phyloP scores from a whole-genome alignment of 2,113 vertebrate species.

The Muscicapa adusta region DNA sequence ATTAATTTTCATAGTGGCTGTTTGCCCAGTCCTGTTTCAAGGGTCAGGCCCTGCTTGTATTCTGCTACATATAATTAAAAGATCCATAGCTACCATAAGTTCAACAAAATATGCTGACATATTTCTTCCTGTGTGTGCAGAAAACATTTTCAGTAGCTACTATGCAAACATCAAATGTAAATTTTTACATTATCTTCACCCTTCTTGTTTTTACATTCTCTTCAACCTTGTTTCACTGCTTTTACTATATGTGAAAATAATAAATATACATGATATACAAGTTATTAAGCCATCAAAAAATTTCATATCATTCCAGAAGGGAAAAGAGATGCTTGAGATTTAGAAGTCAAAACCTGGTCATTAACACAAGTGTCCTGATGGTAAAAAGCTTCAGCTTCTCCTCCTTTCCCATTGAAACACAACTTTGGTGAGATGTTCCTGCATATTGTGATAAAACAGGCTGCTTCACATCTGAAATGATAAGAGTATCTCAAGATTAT shows the following conservation, averaged over 20 bases:
- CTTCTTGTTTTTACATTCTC: not conserved
- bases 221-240: not conserved
- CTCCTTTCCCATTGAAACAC: not conserved
- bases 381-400: slow-evolving; percentile 8
- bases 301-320: not conserved
- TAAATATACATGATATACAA: slow-evolving; percentile 69
- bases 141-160: not conserved
- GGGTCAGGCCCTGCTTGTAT: not conserved
- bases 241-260: slow-evolving; percentile 63
- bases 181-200: not conserved
- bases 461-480: slow-evolving; percentile 31
- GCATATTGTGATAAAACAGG: not conserved
- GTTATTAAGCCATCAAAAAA: slow-evolving; percentile 31
- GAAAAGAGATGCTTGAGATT: not conserved
- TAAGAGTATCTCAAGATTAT: not conserved
- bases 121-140: slow-evolving; percentile 9
- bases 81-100: slow-evolving; percentile 28
- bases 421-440: not conserved
- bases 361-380: not conserved
- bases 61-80: slow-evolving; percentile 43
- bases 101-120: not conserved
- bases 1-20: not conserved
- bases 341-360: not conserved
- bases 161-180: not conserved
- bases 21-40: slow-evolving; percentile 4